A percentile compares a stretch with the other conserved stretches of the same genome.
phyloP scores from a whole-genome alignment of 2,797 vertebrate species.

The Gadopsis marmoratus region DNA sequence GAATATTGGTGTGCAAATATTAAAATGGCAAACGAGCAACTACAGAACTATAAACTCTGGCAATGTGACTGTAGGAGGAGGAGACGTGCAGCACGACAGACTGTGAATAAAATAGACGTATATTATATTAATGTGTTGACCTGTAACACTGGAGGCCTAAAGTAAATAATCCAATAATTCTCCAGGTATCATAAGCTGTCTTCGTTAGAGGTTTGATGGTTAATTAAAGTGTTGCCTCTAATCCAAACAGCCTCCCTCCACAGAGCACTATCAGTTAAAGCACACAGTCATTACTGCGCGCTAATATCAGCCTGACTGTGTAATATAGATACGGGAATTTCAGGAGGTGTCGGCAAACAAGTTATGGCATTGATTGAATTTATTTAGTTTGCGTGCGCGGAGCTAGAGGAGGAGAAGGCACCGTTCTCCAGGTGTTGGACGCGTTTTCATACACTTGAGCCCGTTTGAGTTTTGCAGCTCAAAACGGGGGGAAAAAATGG shows the following conservation, averaged over 20 bases:
- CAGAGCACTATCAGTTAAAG: slow-evolving; percentile 64
- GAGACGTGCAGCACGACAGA: background rate
- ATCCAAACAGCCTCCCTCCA: slow-evolving; percentile 21
- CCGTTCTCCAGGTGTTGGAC: too few relatives aligned
- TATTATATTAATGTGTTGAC: background rate
- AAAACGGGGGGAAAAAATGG: background rate
- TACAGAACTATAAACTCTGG: background rate
- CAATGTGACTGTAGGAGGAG: background rate
- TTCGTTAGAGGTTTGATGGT: slow-evolving; percentile 14
- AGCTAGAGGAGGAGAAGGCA: too few relatives aligned
- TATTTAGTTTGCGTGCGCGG: background rate
- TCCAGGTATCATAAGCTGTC: background rate
- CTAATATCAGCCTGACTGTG: slow-evolving; percentile 74
- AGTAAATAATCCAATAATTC: background rate
- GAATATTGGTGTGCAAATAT: background rate
- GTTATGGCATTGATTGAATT: slow-evolving; percentile 68
- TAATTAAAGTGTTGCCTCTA: slow-evolving; percentile 46
- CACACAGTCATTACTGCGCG: slow-evolving; percentile 48
- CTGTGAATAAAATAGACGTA: too few relatives aligned
- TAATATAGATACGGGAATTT: slow-evolving; percentile 77
- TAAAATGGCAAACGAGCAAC: background rate
- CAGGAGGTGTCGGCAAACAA: slow-evolving; percentile 62
- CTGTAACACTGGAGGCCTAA: background rate
- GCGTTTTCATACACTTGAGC: background rate
- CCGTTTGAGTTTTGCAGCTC: background rate